phyloP scores from a whole-genome alignment of 2,797 vertebrate species.

The Hylomyscus alleni region DNA sequence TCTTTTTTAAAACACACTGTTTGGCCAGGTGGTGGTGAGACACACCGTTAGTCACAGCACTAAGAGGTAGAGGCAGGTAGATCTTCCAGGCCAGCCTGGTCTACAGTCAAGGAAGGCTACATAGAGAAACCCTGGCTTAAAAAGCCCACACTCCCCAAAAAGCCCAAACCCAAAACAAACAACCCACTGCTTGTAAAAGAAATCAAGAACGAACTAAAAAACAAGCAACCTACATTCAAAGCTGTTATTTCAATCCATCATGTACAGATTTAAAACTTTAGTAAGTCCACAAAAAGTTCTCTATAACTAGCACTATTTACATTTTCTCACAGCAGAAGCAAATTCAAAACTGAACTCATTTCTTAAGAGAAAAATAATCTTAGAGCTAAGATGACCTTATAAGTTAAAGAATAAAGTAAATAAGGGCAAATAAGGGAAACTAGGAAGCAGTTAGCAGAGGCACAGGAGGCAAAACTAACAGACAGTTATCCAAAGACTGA shows the following conservation, averaged over 20 bases:
- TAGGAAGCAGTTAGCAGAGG: background rate
- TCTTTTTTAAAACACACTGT: background rate
- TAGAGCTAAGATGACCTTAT: constrained; percentile 2
- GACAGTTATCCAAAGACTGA: background rate
- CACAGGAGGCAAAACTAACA: background rate
- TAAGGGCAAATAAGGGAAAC: background rate
- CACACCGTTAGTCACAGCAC: background rate
- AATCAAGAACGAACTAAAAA: background rate
- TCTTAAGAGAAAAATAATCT: constrained; percentile 27
- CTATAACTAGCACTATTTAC: background rate
- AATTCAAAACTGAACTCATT: constrained; percentile 54
- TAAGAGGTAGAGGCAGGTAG: background rate
- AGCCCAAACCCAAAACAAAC: background rate
- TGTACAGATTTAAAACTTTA: background rate
- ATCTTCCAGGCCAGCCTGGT: background rate
- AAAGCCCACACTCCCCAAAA: background rate
- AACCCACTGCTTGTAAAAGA: background rate
- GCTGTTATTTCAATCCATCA: constrained; percentile 12
- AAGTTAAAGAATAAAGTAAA: background rate
- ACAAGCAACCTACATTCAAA: background rate
- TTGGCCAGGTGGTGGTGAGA: background rate
- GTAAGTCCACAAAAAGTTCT: background rate
- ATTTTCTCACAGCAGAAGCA: constrained; percentile 51
- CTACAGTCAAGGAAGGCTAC: background rate
- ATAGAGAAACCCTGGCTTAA: background rate